Evolutionary conservation across 2,113 vertebrate genomes (phyloP).

Genomic region (Buteo buteo): DNA sequence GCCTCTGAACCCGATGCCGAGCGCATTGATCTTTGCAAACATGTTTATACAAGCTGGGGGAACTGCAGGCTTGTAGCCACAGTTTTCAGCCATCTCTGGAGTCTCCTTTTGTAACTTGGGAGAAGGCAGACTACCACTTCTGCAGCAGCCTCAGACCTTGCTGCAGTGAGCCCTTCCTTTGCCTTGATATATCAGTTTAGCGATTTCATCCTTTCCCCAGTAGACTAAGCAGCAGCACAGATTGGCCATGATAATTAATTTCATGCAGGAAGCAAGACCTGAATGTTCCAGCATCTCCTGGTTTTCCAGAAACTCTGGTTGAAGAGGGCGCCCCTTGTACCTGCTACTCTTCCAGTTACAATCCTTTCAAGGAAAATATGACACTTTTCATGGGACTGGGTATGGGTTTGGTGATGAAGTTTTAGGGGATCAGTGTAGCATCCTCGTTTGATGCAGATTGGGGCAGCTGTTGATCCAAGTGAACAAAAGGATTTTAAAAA

Average conservation of each 20-base stretch:
- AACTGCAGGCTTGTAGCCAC: neutral
- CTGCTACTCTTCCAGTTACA: neutral
- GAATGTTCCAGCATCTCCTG: neutral
- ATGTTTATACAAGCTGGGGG: neutral
- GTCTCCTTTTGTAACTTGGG: neutral
- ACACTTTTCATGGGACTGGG: neutral
- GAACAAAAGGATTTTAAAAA: neutral
- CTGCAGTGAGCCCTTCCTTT: neutral
- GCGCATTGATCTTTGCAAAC: neutral
- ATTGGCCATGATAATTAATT: conserved; percentile 12
- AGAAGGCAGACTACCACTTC: neutral
- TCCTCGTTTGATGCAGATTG: neutral
- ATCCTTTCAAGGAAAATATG: neutral
- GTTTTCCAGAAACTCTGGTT: neutral
- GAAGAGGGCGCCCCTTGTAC: neutral
- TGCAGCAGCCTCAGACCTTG: neutral
- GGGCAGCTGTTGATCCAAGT: neutral
- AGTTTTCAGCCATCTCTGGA: neutral
- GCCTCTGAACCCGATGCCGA: neutral
- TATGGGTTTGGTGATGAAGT: neutral
- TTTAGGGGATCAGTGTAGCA: neutral
- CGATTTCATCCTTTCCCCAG: conserved; percentile 2
- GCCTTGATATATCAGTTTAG: conserved; percentile 4
- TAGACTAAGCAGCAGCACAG: conserved; percentile 31
- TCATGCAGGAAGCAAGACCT: neutral